Conservation (phyloP, 2,888 invertebrate genomes). For the Zygothrica quintamaculata region DNA sequence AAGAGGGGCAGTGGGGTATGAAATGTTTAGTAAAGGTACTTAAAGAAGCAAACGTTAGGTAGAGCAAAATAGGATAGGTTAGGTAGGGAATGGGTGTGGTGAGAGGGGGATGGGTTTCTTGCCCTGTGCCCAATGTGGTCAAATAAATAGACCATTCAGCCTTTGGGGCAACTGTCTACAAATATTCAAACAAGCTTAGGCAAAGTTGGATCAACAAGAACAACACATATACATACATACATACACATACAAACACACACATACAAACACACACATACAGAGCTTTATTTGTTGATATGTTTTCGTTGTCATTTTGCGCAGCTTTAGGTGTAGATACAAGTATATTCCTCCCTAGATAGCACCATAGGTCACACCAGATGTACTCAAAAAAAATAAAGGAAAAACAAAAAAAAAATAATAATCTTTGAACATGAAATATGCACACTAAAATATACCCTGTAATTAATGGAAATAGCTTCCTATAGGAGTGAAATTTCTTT, state of each 20-base stretch:
- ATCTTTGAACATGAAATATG: too few species aligned
- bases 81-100: neutral
- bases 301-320: constrained; percentile 45
- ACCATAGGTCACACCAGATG: constrained; percentile 5
- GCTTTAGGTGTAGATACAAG: constrained; percentile 19
- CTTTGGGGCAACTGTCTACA: constrained; percentile 18
- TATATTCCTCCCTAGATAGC: constrained; percentile 26
- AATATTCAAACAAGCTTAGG: constrained; percentile 17
- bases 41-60: neutral
- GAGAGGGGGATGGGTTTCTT: too few species aligned
- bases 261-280: constrained; percentile 11
- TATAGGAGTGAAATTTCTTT: too few species aligned
- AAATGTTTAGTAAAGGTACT: constrained; percentile 3
- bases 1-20: constrained; percentile 8
- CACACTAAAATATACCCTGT: too few species aligned
- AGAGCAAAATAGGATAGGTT: neutral
- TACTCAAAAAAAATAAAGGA: neutral
- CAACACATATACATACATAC: constrained; percentile 10
- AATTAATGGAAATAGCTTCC: too few species aligned
- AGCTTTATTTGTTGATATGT: constrained; percentile 55
- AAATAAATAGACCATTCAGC: constrained; percentile 62
- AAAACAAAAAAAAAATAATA: neutral
- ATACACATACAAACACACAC: constrained; percentile 16
- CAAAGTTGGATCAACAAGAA: constrained; percentile 38
- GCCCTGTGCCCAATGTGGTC: constrained; percentile 46